Base-by-base conservation (phyloP, 2,888 invertebrate species). In the Tipula helvola region DNA sequence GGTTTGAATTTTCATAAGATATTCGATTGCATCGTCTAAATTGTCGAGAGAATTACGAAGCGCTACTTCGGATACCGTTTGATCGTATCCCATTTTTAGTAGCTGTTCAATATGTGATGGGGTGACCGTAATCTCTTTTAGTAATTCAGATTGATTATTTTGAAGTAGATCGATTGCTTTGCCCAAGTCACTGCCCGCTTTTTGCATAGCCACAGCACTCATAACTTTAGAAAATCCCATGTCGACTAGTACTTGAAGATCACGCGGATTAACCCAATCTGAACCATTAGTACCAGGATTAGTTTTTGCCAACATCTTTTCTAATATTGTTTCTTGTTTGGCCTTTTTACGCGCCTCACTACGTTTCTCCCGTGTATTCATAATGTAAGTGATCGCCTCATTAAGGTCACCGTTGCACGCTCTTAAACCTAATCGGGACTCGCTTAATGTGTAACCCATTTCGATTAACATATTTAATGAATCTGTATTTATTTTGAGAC, bases 401-500 rank as follows among this genome's bases (percentile, higher is more conserved):
- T 94, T 93, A 0, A 95, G 90, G 89, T 94, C 92, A 2, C 94
- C 94, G 44, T 91, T 90, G 83, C 93, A 92, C 0, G 94, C 93
- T 87, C 95, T 92, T 88, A 97, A 91, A 0, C 95, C 96, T 36
- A 95, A 91, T n/a, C 96, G 93, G 0, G 96, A 95, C 89, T 96
- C 96, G 3, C 92, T 92, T 0, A 92, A 90, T 0, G 94, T 93
- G 92, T 95, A 96, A 18, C 96, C 95, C 92, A 95, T 92, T 88
- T 93, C 93, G 87, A 94, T 91, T 16, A 95, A 91, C 39, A 92
- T 89, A 13, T 91, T 88, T 36, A 95, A 89, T 88, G 92, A 92
- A 12, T 86, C 87, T 87, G 94, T 93, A 89, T 94, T 93, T 1
- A 95, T 93, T 90, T 94, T 93, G 8, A 97, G 90, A 1, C 91